Evolutionary conservation across 2,888 invertebrate genomes (phyloP), one percentile per base, ranked within the genome.

Genomic region (Macrophya annulata): DNA sequence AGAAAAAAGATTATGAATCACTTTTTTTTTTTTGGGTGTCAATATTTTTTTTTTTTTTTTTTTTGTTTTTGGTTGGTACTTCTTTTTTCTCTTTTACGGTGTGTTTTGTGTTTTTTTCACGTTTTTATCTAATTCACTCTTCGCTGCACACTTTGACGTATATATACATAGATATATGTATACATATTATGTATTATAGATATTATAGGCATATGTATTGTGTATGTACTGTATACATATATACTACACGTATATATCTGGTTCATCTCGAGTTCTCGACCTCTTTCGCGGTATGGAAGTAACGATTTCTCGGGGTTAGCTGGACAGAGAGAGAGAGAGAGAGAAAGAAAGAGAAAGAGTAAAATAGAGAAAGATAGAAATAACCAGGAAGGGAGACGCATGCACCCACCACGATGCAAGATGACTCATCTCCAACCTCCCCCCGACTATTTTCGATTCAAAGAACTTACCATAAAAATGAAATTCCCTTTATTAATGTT

Each of bases 231-330:
- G 31, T 31, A 31, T 3, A 31, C 3, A 31, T 31, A 31, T 3
- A 3, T 31, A 2, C 31, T 31, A 31, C 31, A 12, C 25, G 31
- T 6, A 65, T 21, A 45, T 72, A 72, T 77, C 77, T 37, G 55
- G 48, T 55, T 77, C 51, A 31, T 77, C 25, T 55, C 77, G 55
- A 77, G 77, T 77, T 31, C 77, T 77, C 77, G 77, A 77, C 77
- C 51, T 77, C 77, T 31, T 77, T 77, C 51, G 77, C 51, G 77
- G 51, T 77, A 77, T 77, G 77, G 31, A 51, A 77, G 77, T 77
- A 77, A 77, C 77, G 77, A 77, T 77, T 77, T 77, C 77, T 77
- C 51, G 77, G 77, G 31, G 77, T 51, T 77, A 77, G 48, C 43
- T 45, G 72, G 45, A 45, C 43, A 45, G 45, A 72, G 21, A 72